phyloP scores from a whole-genome alignment of 2,888 invertebrate genomes.

The Spicauda simplicius region DNA sequence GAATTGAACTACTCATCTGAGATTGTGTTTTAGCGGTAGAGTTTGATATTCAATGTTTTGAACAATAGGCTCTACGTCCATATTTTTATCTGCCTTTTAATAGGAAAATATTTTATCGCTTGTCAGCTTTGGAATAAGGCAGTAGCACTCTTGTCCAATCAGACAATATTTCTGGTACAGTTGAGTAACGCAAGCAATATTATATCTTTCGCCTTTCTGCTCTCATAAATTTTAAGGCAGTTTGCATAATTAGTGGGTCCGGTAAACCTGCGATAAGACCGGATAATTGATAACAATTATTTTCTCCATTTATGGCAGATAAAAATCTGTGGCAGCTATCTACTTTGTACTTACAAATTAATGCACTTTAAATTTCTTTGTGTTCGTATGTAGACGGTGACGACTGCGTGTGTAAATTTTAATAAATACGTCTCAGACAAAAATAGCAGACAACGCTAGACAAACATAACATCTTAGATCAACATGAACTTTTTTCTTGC shows the following conservation, averaged over 20 bases:
- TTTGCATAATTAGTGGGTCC: slow-evolving; percentile 21
- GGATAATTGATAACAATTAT: slow-evolving; percentile 20
- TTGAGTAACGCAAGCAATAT: slow-evolving; percentile 20
- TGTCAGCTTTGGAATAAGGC: background rate
- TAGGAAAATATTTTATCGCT: background rate
- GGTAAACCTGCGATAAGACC: background rate
- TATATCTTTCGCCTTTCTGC: slow-evolving; percentile 31
- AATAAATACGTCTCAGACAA: too few species aligned
- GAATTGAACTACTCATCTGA: too few species aligned
- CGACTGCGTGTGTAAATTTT: too few species aligned
- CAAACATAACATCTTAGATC: too few species aligned
- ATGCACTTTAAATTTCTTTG: background rate
- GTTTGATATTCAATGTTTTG: background rate
- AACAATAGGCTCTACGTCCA: too few species aligned
- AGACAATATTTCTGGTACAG: background rate
- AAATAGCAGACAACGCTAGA: too few species aligned
- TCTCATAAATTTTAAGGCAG: slow-evolving; percentile 23
- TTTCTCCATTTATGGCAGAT: slow-evolving; percentile 2
- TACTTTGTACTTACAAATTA: background rate
- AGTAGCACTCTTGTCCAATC: background rate
- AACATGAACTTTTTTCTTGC: too few species aligned
- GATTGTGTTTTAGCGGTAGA: too few species aligned
- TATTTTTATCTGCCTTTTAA: background rate
- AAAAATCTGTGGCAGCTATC: background rate
- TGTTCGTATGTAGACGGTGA: too few species aligned